These are phyloP conservation scores for Channallabes apus DNA, from an alignment of 2,797 vertebrate species.

Conservation along the genomic window DNA sequence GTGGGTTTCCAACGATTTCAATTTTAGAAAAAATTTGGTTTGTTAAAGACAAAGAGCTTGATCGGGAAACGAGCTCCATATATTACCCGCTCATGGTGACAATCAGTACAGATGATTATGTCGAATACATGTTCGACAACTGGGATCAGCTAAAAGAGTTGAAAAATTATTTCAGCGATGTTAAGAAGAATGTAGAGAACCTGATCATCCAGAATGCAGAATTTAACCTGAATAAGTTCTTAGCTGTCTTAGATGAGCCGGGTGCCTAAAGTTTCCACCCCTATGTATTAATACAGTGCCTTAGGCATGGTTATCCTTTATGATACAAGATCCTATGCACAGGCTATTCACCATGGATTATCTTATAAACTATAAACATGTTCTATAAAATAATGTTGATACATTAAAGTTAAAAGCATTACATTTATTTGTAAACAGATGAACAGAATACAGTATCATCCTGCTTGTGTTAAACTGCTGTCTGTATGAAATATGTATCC, in stretches of 20 bases:
- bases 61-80: background rate
- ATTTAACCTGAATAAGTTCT: background rate
- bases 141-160: background rate
- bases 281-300: too few relatives aligned
- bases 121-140: constrained; percentile 10
- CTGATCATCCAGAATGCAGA: background rate
- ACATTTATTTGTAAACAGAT: too few relatives aligned
- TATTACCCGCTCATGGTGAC: background rate
- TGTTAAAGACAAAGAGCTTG: background rate
- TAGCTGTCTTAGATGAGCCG: background rate
- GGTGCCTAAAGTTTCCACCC: background rate
- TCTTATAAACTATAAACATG: too few relatives aligned
- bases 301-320: too few relatives aligned
- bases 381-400: too few relatives aligned
- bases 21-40: background rate
- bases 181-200: background rate
- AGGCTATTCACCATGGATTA: too few relatives aligned
- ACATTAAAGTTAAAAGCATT: too few relatives aligned
- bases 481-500: too few relatives aligned
- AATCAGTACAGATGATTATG: background rate
- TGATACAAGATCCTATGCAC: too few relatives aligned
- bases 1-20: too few relatives aligned
- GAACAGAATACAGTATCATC: too few relatives aligned
- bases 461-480: too few relatives aligned
- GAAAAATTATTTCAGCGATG: background rate